Evolutionary conservation across 2,113 vertebrate genomes (phyloP), one percentile per base, ranked within the genome.

Genomic region (Scalopus aquaticus): DNA sequence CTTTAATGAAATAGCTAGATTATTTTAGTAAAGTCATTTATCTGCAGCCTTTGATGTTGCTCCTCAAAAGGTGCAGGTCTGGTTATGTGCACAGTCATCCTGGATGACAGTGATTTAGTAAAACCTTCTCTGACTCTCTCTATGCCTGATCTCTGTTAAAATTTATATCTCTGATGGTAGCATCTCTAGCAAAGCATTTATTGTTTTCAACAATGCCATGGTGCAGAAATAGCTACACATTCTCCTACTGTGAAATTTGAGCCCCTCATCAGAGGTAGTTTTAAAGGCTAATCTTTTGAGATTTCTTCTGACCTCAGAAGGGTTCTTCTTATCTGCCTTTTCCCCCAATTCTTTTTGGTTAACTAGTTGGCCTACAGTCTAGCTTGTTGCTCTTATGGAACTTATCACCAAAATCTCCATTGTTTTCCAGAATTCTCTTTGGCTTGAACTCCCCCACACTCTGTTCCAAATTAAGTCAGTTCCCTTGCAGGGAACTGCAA

Each of bases 351-450:
- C 60, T 85, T 4, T n/a, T 65, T 69, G n/a, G 8, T 73, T 67
- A 83, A 60, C 42, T 28, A 60, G 10, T 22, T 84, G n/a, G 80
- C n/a, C 39, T 76, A 44, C 20, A 73, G 35, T 24, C 37, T 90
- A 89, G 35, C 64, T 76, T 69, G 17, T 49, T 79, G 37, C 44
- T 58, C 12, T 85, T 32, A n/a, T n/a, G 67, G 58, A 88, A 56
- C 28, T 80, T 90, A 44, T 76, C 39, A 80, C 28, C 42, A 19
- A 90, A 84, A 49, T 87, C 79, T 81, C 46, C n/a, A 60, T 74
- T 94, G 56, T 88, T 97, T 82, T 69, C 32, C 62, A 96, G 58
- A 79, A 65, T 46, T 93, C 44, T 37, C 24, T 79, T 82, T 10
- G 86, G 77, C 30, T 70, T 84, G 65, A 90, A 87, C 22, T 77